Base-by-base conservation (phyloP, 2,113 vertebrate species). In the Cacatua alba region DNA sequence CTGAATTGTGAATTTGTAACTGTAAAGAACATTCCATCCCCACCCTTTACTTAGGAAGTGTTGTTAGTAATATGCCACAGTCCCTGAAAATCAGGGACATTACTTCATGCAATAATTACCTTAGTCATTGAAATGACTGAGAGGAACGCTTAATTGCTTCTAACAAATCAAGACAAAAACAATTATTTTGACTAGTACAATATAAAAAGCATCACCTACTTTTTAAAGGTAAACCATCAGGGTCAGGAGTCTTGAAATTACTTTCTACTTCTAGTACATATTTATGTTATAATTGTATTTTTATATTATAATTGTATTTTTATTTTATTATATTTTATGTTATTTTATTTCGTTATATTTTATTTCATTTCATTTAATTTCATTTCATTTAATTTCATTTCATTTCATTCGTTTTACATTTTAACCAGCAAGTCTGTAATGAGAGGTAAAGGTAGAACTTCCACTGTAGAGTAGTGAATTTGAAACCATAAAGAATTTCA, bases 401-500 rank as follows among this genome's bases (percentile, higher is more conserved):
- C 29, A 55, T 57, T 57, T 59, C 20, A 57, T n/a, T 57, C 13
- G 14, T 71, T 93, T 91, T 82, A 24, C 16, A 29, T 82, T 93
- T 94, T 82, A 82, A 62, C 26, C 59, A 86, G 63, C 19, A 84
- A 92, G 19, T 12, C 24, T 92, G 18, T 60, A 63, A 64, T 41
- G 51, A 93, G 44, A 89, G 10, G 5, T 69, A 59, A 97, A 96
- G 49, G 9, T 25, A 89, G 86, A 96, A 91, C 49, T 96, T 46
- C 78, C 67, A 79, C 28, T 14, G 4, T 33, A 90, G 28, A 63
- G 88, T 96, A 94, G 94, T 90, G 41, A 43, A 68, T 78, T 17
- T 77, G 29, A 94, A 92, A 55, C 18, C 3, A 44, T 78, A 96
- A 89, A 63, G 26, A 86, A 96, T 88, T 96, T 91, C 52, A 90